A percentile compares a stretch with the other conserved stretches of the same genome.
phyloP scores from a whole-genome alignment of 2,888 invertebrate genomes.

The Antitype chi region DNA sequence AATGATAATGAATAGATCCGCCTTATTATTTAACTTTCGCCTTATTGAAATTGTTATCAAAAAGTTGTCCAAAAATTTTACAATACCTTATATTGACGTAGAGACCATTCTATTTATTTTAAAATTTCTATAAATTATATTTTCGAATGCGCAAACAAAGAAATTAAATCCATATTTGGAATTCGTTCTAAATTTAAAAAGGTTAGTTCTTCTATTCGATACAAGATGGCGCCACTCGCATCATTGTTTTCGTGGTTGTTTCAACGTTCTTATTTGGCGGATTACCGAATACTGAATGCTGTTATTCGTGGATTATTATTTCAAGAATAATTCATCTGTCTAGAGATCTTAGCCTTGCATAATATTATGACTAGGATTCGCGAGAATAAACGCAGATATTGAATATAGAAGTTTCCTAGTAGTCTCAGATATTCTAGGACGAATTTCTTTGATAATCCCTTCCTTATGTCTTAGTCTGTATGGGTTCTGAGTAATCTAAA shows the following conservation, averaged over 20 bases:
- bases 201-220: slow-evolving; percentile 64
- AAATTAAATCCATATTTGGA: background rate
- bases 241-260: slow-evolving; percentile 23
- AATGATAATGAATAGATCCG: background rate
- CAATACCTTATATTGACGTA: no score
- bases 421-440: slow-evolving; percentile 44
- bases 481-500: slow-evolving; percentile 39
- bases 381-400: slow-evolving; percentile 26
- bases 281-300: slow-evolving; percentile 46
- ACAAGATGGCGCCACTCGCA: slow-evolving; percentile 76
- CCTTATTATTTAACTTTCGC: background rate
- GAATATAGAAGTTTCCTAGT: slow-evolving; percentile 58
- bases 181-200: background rate
- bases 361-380: slow-evolving; percentile 60
- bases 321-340: slow-evolving; percentile 62
- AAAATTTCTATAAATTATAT: background rate
- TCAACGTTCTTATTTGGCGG: slow-evolving; percentile 19
- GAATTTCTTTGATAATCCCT: slow-evolving; percentile 48
- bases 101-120: background rate
- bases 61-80: no score
- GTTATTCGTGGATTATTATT: slow-evolving; percentile 57
- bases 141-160: background rate
- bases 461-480: slow-evolving; percentile 58
- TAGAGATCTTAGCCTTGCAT: slow-evolving; percentile 49
- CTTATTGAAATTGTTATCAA: background rate